Evolutionary conservation across 2,888 invertebrate genomes (phyloP), one percentile per base, ranked within the genome.

Genomic region (Leptinotarsa haldemani): DNA sequence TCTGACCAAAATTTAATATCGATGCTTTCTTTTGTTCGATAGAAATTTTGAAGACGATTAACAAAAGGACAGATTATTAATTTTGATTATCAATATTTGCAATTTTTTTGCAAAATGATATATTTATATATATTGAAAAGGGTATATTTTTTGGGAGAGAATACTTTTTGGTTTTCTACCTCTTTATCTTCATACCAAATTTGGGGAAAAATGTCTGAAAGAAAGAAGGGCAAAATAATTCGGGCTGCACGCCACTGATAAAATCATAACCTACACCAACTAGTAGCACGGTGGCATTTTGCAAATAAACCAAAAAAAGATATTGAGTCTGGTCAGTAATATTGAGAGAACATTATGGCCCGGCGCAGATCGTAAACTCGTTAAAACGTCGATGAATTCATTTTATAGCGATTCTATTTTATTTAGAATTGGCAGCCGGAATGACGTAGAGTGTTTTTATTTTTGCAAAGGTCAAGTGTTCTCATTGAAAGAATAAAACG

Each of bases 191-290:
- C 1, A 9, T 9, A 40, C 40, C 9, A 40, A 9, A 40, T 1
- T 9, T 2, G 40, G 9, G 40, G 40, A 40, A 40, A 40, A 40
- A 30, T 7, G 30, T 30, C 30, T 1, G 30, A 30, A 7, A 1
- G 30, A 30, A 30, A 0, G 1, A 30, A 30, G 7, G 7, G 1
- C 9, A 9, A 40, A 40, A 40, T 9, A 40, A 40, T 9, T n/a
- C 3, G 9, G n/a, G n/a, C 18, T 15, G 56, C 20, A 20, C 56
- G 61, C 61, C 40, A n/a, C 7, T 61, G 61, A 25, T 5, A 64
- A 72, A 72, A 68, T 52, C 72, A 64, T 47, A 53, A 72, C 72
- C 68, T 72, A 72, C 25, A 40, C 63, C 72, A 72, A 72, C 68
- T 46, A 53, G 46, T 30, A 63, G 50, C 52, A 64, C 63, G 50